phyloP scores from a whole-genome alignment of 2,113 vertebrate genomes.

The Psittacara wagleri region DNA sequence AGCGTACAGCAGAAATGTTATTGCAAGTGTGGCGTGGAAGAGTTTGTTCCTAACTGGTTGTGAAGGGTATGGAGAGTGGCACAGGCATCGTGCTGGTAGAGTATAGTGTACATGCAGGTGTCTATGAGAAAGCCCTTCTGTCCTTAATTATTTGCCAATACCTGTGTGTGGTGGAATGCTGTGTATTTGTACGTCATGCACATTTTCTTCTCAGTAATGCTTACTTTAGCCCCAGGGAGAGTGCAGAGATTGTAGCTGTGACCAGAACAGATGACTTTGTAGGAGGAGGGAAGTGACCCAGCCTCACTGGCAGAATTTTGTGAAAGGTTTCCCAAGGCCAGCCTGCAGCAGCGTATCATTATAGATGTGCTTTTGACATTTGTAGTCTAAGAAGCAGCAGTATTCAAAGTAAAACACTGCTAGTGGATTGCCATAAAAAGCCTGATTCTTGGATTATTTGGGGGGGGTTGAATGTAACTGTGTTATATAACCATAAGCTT shows the following conservation, averaged over 20 bases:
- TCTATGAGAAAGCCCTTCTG: not conserved
- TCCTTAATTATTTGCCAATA: not conserved
- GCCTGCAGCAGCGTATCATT: not conserved
- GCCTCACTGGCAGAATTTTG: constrained; percentile 7
- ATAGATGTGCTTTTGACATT: constrained; percentile 11
- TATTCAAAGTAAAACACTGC: constrained; percentile 18
- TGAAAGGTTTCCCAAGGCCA: constrained; percentile 46
- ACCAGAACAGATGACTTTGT: not conserved
- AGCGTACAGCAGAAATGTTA: not conserved
- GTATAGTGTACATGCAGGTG: not conserved
- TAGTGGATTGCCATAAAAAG: constrained; percentile 19
- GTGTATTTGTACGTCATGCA: not conserved
- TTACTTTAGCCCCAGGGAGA: not conserved
- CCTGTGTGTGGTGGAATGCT: not conserved
- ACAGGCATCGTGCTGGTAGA: not conserved
- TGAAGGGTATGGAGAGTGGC: not conserved
- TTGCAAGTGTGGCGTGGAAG: not conserved
- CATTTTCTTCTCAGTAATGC: not conserved
- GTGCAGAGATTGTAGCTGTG: not conserved
- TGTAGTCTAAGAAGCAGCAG: constrained; percentile 7
- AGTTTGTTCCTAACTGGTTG: not conserved
- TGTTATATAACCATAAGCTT: not conserved
- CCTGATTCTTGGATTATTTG: not conserved
- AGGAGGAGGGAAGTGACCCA: not conserved
- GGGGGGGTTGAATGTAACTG: not conserved